Evolutionary conservation across 2,113 vertebrate genomes (phyloP), one percentile per base, ranked within the genome.

Genomic region (Acinonyx jubatus): DNA sequence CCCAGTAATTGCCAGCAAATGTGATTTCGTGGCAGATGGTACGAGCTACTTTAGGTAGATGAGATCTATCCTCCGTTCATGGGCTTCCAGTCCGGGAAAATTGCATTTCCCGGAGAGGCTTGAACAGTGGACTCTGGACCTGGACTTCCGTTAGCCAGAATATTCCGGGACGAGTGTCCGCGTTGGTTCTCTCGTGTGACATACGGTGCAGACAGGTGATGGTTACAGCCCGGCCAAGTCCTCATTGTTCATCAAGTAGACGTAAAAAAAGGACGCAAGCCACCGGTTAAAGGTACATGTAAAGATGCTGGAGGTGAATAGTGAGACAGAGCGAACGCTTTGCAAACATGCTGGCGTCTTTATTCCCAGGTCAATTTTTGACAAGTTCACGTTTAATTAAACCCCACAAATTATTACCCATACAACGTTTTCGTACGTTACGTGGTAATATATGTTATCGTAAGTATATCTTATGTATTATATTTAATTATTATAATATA

Each of bases 201-300:
- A 55, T 33, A 45, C 33, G 3, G 3, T 21, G 41, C 33, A 55
- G 25, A 52, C 2, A 21, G 16, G 2, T 10, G n/a, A 13, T n/a
- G 18, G 1, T 73, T 45, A 12, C 0, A 0, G 7, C 1, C 8
- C 25, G 31, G 16, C 33, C 52, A 33, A 1, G 19, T 3, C 5
- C 5, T 14, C 10, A 16, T 57, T 8, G 65, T n/a, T 14, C 61
- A 11, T 52, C 29, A 13, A 29, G 23, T 21, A 74, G 36, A 23
- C 16, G 9, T 27, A 11, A 55, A 84, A 82, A 41, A 11, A 38
- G 69, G 31, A 25, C 0, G 0, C 23, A 13, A 48, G 7, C 25
- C 11, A 9, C 13, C 23, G 31, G 25, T 7, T 7, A 8, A 21
- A 18, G 25, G 7, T 4, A 13, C 11, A 3, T 10, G 48, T 3